Conservation (phyloP, 2,888 invertebrate genomes). For the Apoda limacodes region DNA sequence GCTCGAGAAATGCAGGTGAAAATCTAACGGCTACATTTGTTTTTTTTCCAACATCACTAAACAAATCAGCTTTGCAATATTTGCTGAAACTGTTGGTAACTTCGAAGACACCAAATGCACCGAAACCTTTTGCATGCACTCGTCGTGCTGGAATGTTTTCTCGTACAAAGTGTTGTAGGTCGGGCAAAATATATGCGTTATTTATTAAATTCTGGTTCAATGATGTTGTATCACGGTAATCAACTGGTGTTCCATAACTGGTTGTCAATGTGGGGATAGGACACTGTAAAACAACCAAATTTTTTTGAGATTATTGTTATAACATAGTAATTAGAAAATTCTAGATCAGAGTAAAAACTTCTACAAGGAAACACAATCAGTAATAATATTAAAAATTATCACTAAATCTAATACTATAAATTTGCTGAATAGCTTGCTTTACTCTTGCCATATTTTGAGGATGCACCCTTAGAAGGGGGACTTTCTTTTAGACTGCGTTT, state of each 20-base stretch:
- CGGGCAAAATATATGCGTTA: slow-evolving; percentile 81
- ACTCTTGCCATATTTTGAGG: no score
- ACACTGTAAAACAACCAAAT: slow-evolving; percentile 40
- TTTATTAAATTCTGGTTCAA: slow-evolving; percentile 83
- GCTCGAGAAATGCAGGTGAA: slow-evolving; percentile 84
- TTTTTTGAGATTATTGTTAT: no score
- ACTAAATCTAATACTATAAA: no score
- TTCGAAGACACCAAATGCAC: slow-evolving; percentile 86
- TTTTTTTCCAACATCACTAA: slow-evolving; percentile 77
- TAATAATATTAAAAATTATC: no score
- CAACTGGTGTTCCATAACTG: slow-evolving; percentile 82
- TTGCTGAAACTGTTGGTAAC: slow-evolving; percentile 84
- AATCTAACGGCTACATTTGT: slow-evolving; percentile 82
- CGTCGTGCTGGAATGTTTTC: slow-evolving; percentile 94
- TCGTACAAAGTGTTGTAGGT: slow-evolving; percentile 81
- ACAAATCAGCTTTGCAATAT: slow-evolving; percentile 80
- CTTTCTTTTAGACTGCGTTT: no score
- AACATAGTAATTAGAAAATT: no score
- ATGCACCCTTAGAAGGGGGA: no score
- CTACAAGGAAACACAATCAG: no score
- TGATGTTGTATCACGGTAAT: slow-evolving; percentile 76
- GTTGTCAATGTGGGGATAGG: slow-evolving; percentile 74
- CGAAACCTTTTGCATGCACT: slow-evolving; percentile 93
- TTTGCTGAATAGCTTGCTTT: no score
- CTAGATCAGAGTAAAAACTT: no score